Conservation (phyloP, 2,113 vertebrate species). For the Smithornis capensis region DNA sequence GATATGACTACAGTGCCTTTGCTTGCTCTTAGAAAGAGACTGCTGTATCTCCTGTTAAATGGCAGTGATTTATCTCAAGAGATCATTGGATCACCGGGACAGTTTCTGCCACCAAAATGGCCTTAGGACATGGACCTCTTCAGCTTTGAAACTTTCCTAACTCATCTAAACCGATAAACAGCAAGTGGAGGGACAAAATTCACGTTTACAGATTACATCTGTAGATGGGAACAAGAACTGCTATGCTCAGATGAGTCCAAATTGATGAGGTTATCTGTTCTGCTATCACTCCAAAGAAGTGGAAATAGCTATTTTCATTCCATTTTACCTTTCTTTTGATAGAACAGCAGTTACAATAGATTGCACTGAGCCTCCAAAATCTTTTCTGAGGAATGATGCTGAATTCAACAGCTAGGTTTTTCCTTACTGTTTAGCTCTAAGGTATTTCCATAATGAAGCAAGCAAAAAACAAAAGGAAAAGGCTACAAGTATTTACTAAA, state of each 20-base stretch:
- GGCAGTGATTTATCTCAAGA: neutral
- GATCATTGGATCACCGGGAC: neutral
- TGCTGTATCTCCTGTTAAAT: neutral
- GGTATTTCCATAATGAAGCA: neutral
- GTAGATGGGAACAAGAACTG: neutral
- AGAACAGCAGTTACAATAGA: neutral
- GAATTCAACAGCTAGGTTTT: neutral
- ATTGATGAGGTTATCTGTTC: neutral
- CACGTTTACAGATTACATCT: neutral
- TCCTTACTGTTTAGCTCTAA: neutral
- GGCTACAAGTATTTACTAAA: neutral
- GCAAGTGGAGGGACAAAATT: neutral
- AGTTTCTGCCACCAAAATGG: neutral
- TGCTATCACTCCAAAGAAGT: neutral
- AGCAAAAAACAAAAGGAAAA: neutral
- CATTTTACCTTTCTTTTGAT: neutral
- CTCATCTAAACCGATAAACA: neutral
- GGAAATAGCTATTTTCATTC: neutral
- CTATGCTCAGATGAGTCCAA: neutral
- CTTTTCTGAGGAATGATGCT: neutral
- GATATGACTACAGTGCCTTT: neutral
- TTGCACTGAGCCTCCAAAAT: neutral
- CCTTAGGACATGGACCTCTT: neutral
- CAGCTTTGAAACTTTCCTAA: neutral
- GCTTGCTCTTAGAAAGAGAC: neutral